Evolutionary conservation across 2,113 vertebrate genomes (phyloP), one percentile per base, ranked within the genome.

Genomic region (Macrotis lagotis): DNA sequence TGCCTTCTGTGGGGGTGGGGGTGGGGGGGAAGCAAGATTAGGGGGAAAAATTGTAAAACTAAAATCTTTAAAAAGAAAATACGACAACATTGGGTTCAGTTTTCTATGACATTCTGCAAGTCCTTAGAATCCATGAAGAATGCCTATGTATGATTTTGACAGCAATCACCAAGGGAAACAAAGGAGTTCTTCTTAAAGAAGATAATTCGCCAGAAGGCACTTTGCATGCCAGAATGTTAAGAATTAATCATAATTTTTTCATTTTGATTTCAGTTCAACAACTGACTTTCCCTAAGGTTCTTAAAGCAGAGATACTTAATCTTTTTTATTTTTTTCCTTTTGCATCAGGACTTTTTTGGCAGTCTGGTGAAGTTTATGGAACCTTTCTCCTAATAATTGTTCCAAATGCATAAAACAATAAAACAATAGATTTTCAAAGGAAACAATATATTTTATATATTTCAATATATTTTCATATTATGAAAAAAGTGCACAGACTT

Each of bases 141-240:
- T 91, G 37, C 2, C 28, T 89, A 91, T 28, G 89, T 37, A 93
- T 55, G 37, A 44, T 1, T 31, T 12, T 66, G 14, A 22, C 14
- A 37, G 52, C 50, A 48, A 7, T 16, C 26, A 31, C 22, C 24
- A 25, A 91, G n/a, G 5, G 96, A 95, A 11, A 3, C 44, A 90
- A 92, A 55, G 3, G 88, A 14, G 8, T 92, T 94, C 95, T 50
- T 11, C 51, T 55, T 49, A 48, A 93, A 93, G 51, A 93, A 91
- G 25, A 22, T 52, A 83, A 6, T 1, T 92, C 31, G 83, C 90
- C 26, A 8, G 24, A 22, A 53, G 49, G 9, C 19, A 91, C 31
- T 52, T 28, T 92, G 28, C 51, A 25, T 28, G 88, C 24, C 50
- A 50, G 11, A 3, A 94, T 25, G 24, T 93, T 16, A 89, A 47